phyloP scores from a whole-genome alignment of 64 coral and sea anemone species.

The Anthopleura sola region DNA sequence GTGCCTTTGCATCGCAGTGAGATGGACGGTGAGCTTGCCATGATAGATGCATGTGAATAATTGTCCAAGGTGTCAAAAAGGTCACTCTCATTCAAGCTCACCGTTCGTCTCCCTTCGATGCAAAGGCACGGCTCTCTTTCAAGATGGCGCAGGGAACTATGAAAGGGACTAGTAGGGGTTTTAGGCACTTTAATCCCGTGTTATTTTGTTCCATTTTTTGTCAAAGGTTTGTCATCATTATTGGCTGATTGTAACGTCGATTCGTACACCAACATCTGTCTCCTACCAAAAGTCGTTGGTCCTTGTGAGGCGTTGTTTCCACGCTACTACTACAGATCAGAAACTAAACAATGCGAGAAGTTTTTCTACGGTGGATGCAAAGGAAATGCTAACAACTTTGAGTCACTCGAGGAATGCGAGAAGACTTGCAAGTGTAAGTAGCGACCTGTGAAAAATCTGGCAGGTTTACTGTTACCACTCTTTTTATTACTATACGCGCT shows the following conservation, averaged over 20 bases:
- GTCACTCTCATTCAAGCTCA: too few species aligned
- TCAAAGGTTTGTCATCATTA: not conserved
- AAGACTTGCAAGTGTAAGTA: not conserved
- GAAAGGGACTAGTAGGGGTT: too few species aligned
- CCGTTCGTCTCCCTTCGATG: too few species aligned
- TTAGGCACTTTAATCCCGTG: too few species aligned
- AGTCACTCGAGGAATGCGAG: not conserved
- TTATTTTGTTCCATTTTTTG: too few species aligned
- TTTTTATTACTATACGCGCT: too few species aligned
- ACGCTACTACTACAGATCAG: conserved; percentile 16
- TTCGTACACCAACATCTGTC: not conserved
- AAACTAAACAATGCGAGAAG: not conserved
- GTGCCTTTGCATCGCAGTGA: too few species aligned
- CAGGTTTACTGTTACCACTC: not conserved
- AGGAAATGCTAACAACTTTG: conserved; percentile 26
- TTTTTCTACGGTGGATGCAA: conserved; percentile 21
- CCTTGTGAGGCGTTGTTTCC: conserved; percentile 1
- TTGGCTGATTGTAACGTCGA: not conserved
- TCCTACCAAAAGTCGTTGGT: conserved; percentile 4
- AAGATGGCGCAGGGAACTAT: too few species aligned
- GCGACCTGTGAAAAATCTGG: not conserved
- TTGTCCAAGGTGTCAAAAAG: too few species aligned
- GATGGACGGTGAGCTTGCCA: too few species aligned
- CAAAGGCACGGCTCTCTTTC: too few species aligned
- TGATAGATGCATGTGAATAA: too few species aligned